Evolutionary conservation across 2,888 invertebrate genomes (phyloP), one percentile per base, ranked within the genome.

Genomic region (Apodemia hepburni): DNA sequence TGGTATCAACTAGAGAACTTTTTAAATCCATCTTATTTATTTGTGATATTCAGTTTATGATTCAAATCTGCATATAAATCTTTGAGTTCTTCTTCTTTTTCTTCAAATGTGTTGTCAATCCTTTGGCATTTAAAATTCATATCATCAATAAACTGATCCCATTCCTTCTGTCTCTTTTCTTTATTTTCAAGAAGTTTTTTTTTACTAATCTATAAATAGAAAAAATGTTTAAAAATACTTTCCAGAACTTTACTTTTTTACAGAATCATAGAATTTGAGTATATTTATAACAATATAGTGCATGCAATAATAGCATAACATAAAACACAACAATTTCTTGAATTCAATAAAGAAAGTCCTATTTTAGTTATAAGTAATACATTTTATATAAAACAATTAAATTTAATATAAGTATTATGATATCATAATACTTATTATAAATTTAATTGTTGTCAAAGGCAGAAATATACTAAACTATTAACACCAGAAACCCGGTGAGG

Each of bases 71-170:
- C 89, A 80, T 97, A 97, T 73, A 95, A 93, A 69, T 95, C 94
- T 69, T 93, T 87, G 6, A 97, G 85, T 84, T 96, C 95, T 76
- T 94, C 94, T 85, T 97, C 96, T 82, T 96, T 96, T 75, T 95
- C 94, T 77, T 94, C 94, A 87, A 96, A 96, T 51, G 95, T 94
- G 78, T 94, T 93, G 75, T 97, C 96, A 70, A 97, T 95, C 79
- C 95, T 93, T 70, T 93, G 90, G 81, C 96, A 96, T 75, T 94
- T 95, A 70, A 94, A 93, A 75, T 95, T 94, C 87, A 97, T 94
- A 82, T 96, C 95, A 92, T 95, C 94, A 82, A 96, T 94, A 77
- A 97, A 96, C 69, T 93, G 92, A 74, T 95, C 93, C 95, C 95
- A 96, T 82, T 95, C 94, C 61, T 84, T 84, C 71, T 84, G 77